Evolutionary conservation across 2,797 vertebrate genomes (phyloP).

Genomic region (Catamblyrhynchus diadema): DNA sequence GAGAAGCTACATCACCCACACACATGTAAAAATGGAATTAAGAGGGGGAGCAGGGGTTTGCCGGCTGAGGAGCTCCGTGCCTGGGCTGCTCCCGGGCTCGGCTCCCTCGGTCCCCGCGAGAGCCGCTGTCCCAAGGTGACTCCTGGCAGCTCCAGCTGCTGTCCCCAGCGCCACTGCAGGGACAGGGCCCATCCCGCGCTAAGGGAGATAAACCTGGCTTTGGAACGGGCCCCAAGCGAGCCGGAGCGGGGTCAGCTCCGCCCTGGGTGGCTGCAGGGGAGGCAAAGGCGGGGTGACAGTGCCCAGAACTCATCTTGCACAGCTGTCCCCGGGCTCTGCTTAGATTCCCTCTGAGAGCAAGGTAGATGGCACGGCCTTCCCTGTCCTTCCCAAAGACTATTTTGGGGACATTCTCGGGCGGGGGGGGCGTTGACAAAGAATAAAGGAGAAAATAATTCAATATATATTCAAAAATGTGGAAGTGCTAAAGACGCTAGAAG

Average conservation of each 20-base stretch:
- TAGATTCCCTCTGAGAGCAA: not conserved
- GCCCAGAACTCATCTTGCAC: not conserved
- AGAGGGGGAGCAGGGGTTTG: not conserved
- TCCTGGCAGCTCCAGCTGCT: not conserved
- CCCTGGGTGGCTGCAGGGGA: not conserved
- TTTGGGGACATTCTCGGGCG: not conserved
- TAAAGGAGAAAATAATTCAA: not conserved
- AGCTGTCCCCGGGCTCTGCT: not conserved
- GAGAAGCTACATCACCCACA: not conserved
- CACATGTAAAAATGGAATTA: not conserved
- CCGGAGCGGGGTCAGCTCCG: not conserved
- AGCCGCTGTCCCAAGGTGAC: not conserved
- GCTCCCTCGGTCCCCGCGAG: not conserved
- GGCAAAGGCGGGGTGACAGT: not conserved
- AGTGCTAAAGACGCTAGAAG: constrained; percentile 46
- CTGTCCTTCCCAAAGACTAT: not conserved
- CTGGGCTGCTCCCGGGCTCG: not conserved
- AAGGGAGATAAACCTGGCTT: not conserved
- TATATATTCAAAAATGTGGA: constrained; percentile 10
- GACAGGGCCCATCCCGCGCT: not conserved
- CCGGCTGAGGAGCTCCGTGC: not conserved
- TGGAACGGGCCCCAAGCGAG: not conserved
- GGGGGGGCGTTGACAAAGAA: not conserved
- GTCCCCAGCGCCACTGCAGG: not conserved
- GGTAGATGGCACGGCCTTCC: not conserved